These are phyloP conservation scores for Hypomecis punctinalis DNA, from an alignment of 2,888 invertebrate genomes.

Conservation along the genomic window DNA sequence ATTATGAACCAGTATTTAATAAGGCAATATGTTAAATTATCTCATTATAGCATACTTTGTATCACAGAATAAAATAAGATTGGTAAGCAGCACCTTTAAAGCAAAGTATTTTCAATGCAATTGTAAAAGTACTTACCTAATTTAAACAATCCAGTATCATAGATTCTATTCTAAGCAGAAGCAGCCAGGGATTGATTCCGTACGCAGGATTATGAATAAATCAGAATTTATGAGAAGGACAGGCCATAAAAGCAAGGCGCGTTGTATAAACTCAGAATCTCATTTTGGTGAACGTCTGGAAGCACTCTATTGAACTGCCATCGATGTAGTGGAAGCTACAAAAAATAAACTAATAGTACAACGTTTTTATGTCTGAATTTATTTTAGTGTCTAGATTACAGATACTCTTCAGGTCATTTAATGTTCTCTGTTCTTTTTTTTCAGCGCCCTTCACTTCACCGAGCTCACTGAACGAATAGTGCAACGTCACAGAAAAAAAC, in stretches of 20 bases:
- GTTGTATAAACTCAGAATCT: conserved; percentile 21
- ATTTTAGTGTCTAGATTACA: too few species aligned
- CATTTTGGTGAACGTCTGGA: conserved; percentile 14
- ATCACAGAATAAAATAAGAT: too few species aligned
- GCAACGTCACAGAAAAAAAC: background rate
- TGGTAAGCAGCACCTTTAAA: background rate
- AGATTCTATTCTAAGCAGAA: background rate
- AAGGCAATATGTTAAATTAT: background rate
- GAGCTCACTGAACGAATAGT: background rate
- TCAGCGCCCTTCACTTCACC: too few species aligned
- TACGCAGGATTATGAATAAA: conserved; percentile 20
- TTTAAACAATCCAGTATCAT: background rate
- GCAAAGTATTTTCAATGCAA: background rate
- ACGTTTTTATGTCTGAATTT: too few species aligned
- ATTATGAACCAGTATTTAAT: conserved; percentile 8
- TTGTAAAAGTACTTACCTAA: background rate
- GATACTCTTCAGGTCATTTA: too few species aligned
- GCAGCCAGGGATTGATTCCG: conserved; percentile 1
- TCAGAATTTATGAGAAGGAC: conserved; percentile 24
- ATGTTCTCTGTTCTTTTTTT: too few species aligned
- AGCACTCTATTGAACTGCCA: conserved; percentile 5
- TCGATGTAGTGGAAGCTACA: conserved; percentile 1
- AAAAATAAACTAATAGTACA: too few species aligned
- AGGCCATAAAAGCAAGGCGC: conserved; percentile 15
- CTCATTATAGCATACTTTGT: background rate